Evolutionary conservation across 1,140 invertebrate species (phyloP), one percentile per base, ranked within the genome.

Genomic region (Drosophila bocqueti): DNA sequence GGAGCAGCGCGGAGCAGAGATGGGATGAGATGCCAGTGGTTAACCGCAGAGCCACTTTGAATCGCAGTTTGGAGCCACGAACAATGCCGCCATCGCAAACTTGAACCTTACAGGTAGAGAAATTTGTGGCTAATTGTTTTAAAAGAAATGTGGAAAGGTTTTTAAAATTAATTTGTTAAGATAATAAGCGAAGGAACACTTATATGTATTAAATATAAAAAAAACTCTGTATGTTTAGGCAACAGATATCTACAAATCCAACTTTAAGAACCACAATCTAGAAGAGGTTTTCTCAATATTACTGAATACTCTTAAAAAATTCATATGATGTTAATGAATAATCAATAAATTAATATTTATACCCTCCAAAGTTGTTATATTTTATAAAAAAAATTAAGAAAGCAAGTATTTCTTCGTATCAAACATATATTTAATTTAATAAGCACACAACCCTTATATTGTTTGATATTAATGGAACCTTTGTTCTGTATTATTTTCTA

Each of bases 41-140:
- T 90, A 90, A 79, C 84, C 84, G 68, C 84, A 89, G 59, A 89
- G 62, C 71, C 71, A 61, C 68, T 74, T 74, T 74, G 71, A 74
- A 74, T 52, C 55, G 77, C 54, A 63, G 40, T 66, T 75, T 75
- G 72, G 59, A 74, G 55, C 67, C 49, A 43, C 24, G 71, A 75
- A 75, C 71, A 75, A 75, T 75, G 72, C 67, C 54, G 47, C 45
- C 74, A 38, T 65, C 29, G 50, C 52, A 52, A 60, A 52, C 68
- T 62, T 42, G 69, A 75, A 63, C 49, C 34, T 24, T 34, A 57
- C 67, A 71, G n/a, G 11, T 2, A 21, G 10, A 45, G 5, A 42
- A 26, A 38, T 24, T 3, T 3, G 1, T 7, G 10, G 18, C 13
- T 36, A 13, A 13, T 16, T 47, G 2, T 10, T 16, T 9, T 11